Evolutionary conservation across 2,797 vertebrate genomes (phyloP).

Genomic region (Paedocypris micromegethes): DNA sequence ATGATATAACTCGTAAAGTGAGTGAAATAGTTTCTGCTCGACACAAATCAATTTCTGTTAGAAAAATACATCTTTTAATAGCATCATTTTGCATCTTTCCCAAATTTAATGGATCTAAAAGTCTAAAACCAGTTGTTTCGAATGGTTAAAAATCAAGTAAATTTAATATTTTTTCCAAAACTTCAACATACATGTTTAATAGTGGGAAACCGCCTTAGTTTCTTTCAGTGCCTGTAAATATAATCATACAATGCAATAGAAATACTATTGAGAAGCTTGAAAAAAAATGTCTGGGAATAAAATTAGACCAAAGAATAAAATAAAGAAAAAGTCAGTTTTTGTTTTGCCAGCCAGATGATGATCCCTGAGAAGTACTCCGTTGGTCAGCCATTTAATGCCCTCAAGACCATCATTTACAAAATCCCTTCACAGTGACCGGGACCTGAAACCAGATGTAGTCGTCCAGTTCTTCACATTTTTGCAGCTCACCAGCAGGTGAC

Average conservation of each 20-base stretch:
- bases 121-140: neutral
- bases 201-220: no score
- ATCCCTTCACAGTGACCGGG: constrained; percentile 81
- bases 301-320: neutral
- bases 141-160: no score
- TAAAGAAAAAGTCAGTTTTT: neutral
- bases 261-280: neutral
- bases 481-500: constrained; percentile 13
- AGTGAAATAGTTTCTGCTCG: no score
- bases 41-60: no score
- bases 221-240: no score
- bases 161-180: no score
- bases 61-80: neutral
- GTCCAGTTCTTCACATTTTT: constrained; percentile 57
- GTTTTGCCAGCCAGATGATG: neutral
- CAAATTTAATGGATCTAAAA: neutral
- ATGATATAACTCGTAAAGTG: no score
- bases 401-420: constrained; percentile 55
- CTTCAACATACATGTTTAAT: no score
- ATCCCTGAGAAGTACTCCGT: constrained; percentile 9
- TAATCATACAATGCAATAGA: no score
- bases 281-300: constrained; percentile 1
- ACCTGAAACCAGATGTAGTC: constrained; percentile 96
- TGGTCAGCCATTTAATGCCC: constrained; percentile 3
- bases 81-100: neutral